phyloP scores from a whole-genome alignment of 2,888 invertebrate genomes.

The Polietes domitor region DNA sequence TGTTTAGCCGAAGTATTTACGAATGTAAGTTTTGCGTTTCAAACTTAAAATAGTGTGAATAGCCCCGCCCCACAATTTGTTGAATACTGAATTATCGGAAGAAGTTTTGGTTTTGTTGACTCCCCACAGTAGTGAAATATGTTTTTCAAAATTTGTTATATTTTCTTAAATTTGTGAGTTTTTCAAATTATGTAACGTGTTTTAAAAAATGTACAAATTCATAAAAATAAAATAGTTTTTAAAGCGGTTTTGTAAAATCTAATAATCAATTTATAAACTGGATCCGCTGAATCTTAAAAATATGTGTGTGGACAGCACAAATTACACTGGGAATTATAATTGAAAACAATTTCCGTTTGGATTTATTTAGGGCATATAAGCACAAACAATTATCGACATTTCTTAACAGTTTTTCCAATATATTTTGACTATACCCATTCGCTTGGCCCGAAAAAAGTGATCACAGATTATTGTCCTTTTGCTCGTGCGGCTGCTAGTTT shows the following conservation, averaged over 20 bases:
- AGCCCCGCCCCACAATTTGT: neutral
- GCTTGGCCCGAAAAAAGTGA: no score
- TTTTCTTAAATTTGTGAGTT: neutral
- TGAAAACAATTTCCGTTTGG: no score
- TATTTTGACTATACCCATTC: no score
- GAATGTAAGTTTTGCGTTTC: neutral
- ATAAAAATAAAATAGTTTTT: neutral
- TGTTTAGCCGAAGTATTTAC: neutral
- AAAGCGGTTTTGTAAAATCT: neutral
- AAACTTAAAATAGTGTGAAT: neutral
- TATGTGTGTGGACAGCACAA: no score
- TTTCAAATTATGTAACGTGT: conserved; percentile 16
- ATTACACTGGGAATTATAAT: no score
- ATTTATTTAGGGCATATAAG: no score
- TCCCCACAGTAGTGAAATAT: neutral
- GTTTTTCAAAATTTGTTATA: neutral
- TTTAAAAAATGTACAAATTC: neutral
- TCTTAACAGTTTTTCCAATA: no score
- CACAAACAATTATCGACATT: no score
- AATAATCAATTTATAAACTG: no score
- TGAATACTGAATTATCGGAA: neutral
- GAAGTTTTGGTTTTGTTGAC: neutral
- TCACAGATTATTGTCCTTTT: no score
- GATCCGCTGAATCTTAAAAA: no score
- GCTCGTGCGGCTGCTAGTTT: no score